Evolutionary conservation across 2,113 vertebrate genomes (phyloP).

Genomic region (Phrynosoma blainvillii): DNA sequence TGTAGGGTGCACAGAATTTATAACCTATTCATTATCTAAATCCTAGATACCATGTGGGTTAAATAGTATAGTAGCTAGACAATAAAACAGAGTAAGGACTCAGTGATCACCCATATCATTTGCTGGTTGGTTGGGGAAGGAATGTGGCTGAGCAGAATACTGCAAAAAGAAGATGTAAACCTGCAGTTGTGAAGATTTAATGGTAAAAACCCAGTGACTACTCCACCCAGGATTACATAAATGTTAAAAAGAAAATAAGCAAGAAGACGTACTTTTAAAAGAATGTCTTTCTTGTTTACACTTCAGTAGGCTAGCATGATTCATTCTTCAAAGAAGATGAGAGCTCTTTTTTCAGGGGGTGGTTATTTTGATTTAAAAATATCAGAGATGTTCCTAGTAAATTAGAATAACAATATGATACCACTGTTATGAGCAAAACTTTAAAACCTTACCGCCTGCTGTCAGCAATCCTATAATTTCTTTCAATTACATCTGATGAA

Average conservation of each 20-base stretch:
- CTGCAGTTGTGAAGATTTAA: constrained; percentile 27
- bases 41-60: not conserved
- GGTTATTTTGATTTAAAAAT: constrained; percentile 44
- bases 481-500: constrained; percentile 31
- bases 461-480: constrained; percentile 19
- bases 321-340: constrained; percentile 36
- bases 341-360: constrained; percentile 31
- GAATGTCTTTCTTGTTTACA: constrained; percentile 66
- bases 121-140: not conserved
- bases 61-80: too few relatives aligned
- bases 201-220: constrained; percentile 48
- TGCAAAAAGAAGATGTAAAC: constrained; percentile 10
- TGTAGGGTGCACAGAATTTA: not conserved
- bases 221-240: constrained; percentile 55
- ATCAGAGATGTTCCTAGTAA: constrained; percentile 19
- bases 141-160: not conserved
- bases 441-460: constrained; percentile 12
- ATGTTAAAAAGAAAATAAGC: constrained; percentile 54
- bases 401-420: constrained; percentile 43
- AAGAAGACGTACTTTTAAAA: constrained; percentile 54
- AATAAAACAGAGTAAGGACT: not conserved
- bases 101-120: not conserved
- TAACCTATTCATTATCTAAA: not conserved
- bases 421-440: constrained; percentile 31
- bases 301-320: constrained; percentile 57